Evolutionary conservation across 2,888 invertebrate species (phyloP), one percentile per base, ranked within the genome.

Genomic region (Thereva nobilitata): DNA sequence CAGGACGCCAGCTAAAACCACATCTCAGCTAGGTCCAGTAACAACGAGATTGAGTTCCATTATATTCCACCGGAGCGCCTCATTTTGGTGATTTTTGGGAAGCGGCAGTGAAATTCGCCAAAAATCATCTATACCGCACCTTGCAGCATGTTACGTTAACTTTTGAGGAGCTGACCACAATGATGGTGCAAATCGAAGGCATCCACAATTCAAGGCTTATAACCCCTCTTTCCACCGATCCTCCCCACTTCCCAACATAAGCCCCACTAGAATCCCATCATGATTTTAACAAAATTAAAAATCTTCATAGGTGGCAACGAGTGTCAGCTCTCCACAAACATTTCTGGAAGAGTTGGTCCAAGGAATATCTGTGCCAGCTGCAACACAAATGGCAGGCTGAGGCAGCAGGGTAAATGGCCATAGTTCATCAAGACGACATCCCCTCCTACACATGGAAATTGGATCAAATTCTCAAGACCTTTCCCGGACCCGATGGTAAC

Each of bases 41-140:
- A 50, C 10, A 61, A 67, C 8, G 64, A 54, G 1, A 68, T 69
- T 41, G 38, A 67, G 54, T 70, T 69, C 40, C 44, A 55, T 5
- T 71, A 69, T 37, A 72, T 71, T 54, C 64, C 69, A 42, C 69
- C 70, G 1, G 68, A 1, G 66, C 70, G 7, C 70, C 70, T 1
- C 68, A 70, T 42, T 68, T 69, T 61, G 67, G 68, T 8, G 71
- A 70, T 4, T 56, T 72, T 4, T 71, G 69, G 67, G 71, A 72
- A 53, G 67, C 67, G 6, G 68, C 64, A 0, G 68, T 70, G 5
- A 69, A n/a, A n/a, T n/a, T n/a, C n/a, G n/a, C n/a, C n/a, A n/a
- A n/a, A n/a, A n/a, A n/a, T n/a, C n/a, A n/a, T n/a, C n/a, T n/a
- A n/a, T n/a, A n/a, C n/a, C n/a, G n/a, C n/a, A n/a, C n/a, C n/a